Evolutionary conservation across 2,113 vertebrate species (phyloP), one percentile per base, ranked within the genome.

Genomic region (Pteruthius melanotis): DNA sequence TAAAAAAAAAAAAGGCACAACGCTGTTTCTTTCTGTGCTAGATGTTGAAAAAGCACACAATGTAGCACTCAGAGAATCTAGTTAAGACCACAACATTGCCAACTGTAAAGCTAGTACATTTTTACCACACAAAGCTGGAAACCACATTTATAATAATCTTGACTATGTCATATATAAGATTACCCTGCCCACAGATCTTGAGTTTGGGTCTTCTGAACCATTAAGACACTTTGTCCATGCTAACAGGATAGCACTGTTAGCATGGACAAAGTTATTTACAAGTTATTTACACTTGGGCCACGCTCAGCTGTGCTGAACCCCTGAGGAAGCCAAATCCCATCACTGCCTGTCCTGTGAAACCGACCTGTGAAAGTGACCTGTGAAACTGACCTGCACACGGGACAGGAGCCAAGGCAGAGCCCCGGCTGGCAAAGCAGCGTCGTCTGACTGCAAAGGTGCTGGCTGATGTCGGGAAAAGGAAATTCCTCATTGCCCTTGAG

Each of bases 391-490:
- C 82, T 5, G 59, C 60, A 49, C 15, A 3, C 5, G 47, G 14
- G 2, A 3, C 13, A 17, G 53, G 16, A 49, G 56, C 44, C 53
- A 11, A 6, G 49, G 11, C 64, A 59, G 14, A 35, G 74, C 39
- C 76, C 24, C 0, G 5, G 24, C 53, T 28, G 16, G 7, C 31
- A 39, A 59, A 47, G 18, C 37, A n/a, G 15, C 0, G 0, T 2
- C 6, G 22, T 3, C 20, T 7, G 19, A 7, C 40, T 37, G 31
- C 17, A 37, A 12, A 57, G 2, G 11, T 1, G 0, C 4, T 1
- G 26, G 4, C 0, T 42, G 40, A 21, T 15, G 31, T 0, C 7
- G 7, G 28, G 23, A 23, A 63, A 40, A 78, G 15, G 20, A 26
- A 59, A 39, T 6, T 11, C 15, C 74, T 8, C 17, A 3, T 0